A percentile compares a stretch with the other conserved stretches of the same genome.
These are phyloP conservation scores for Erythrocercus mccallii DNA, from an alignment of 2,113 vertebrate genomes.

Conservation along the genomic window DNA sequence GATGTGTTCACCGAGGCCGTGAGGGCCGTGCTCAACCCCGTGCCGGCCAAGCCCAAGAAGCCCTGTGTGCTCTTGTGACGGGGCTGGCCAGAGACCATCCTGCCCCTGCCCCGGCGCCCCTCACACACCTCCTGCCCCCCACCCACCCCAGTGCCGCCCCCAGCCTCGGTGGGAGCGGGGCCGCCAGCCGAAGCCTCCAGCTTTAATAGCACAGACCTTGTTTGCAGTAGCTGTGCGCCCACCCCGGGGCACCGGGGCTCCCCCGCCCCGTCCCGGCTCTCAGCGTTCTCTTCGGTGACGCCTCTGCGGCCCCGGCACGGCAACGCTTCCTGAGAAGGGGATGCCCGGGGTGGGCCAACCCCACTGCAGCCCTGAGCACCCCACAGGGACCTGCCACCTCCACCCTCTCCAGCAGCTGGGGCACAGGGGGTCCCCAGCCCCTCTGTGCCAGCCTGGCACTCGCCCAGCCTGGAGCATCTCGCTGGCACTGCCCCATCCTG, in stretches of 20 bases:
- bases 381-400: not conserved
- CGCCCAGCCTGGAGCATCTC: rapidly evolving
- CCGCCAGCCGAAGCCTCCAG: not conserved
- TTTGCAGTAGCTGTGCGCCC: not conserved
- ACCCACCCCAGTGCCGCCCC: rapidly evolving
- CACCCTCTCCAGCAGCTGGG: not conserved
- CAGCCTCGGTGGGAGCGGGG: not conserved
- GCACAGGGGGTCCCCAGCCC: not conserved
- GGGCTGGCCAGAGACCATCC: not conserved
- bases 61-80: slow-evolving; percentile 85
- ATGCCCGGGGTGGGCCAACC: rapidly evolving
- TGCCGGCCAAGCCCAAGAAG: slow-evolving; percentile 74
- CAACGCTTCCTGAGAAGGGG: not conserved
- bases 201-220: not conserved
- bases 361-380: not conserved
- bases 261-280: not conserved
- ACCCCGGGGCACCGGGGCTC: not conserved
- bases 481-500: rapidly evolving
- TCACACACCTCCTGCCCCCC: not conserved
- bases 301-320: not conserved
- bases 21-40: slow-evolving; percentile 86
- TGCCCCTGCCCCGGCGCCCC: not conserved
- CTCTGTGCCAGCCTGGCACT: not conserved
- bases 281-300: not conserved
- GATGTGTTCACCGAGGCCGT: slow-evolving; percentile 90